Evolutionary conservation across 2,888 invertebrate genomes (phyloP).

Genomic region (Serripes groenlandicus): DNA sequence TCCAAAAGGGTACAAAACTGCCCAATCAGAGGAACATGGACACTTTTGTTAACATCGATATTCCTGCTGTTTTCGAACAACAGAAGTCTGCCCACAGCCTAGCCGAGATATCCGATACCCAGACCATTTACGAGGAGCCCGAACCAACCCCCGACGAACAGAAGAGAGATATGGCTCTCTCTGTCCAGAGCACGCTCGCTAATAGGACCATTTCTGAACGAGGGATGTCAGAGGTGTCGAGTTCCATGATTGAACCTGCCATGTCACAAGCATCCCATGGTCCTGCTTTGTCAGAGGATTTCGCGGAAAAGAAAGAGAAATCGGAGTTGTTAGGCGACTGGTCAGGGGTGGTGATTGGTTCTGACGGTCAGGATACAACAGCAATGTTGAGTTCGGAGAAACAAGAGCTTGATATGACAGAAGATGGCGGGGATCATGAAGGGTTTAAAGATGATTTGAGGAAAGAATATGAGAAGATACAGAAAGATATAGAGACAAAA

Average conservation of each 20-base stretch:
- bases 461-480: slow-evolving; percentile 64
- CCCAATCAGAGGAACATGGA: slow-evolving; percentile 69
- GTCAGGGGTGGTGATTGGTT: slow-evolving; percentile 45
- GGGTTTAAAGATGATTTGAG: slow-evolving; percentile 71
- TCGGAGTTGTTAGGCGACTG: slow-evolving; percentile 53
- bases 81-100: slow-evolving; percentile 12
- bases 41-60: slow-evolving; percentile 79
- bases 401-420: slow-evolving; percentile 64
- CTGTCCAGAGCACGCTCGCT: slow-evolving; percentile 69
- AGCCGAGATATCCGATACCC: slow-evolving; percentile 23
- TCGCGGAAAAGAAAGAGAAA: slow-evolving; percentile 36
- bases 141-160: slow-evolving; percentile 49
- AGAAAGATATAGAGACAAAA: slow-evolving; percentile 35
- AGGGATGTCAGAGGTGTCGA: slow-evolving; percentile 50
- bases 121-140: slow-evolving; percentile 64
- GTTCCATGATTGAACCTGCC: slow-evolving; percentile 60
- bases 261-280: slow-evolving; percentile 61
- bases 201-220: slow-evolving; percentile 56
- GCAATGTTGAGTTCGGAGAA: slow-evolving; percentile 50
- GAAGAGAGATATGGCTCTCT: slow-evolving; percentile 57
- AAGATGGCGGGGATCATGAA: slow-evolving; percentile 72
- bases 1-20: slow-evolving; percentile 22
- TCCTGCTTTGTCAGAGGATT: slow-evolving; percentile 60
- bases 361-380: slow-evolving; percentile 42
- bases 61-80: slow-evolving; percentile 71